A percentile compares a stretch with the other conserved stretches of the same genome.
Evolutionary conservation across 2,888 invertebrate genomes (phyloP).

Genomic region (Steinernema carpocapsae): DNA sequence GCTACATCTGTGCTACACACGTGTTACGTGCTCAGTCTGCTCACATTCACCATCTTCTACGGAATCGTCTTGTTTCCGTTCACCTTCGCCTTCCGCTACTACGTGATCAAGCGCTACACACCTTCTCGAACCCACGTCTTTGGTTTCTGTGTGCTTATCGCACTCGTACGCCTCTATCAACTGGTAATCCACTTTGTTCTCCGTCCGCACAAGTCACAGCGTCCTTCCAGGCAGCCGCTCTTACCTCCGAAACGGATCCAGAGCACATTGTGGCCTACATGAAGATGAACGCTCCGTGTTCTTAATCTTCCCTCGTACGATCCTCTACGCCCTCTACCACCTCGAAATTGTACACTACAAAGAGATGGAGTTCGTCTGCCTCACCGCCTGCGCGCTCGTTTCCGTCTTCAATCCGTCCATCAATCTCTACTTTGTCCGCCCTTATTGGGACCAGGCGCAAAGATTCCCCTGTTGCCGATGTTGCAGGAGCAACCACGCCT

Average conservation of each 20-base stretch:
- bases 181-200: background rate
- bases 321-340: background rate
- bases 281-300: background rate
- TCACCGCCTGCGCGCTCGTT: background rate
- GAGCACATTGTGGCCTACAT: background rate
- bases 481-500: too few species aligned
- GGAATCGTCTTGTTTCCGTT: background rate
- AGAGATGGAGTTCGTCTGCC: background rate
- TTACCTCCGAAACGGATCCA: background rate
- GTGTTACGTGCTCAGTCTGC: background rate
- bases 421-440: background rate
- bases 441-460: background rate
- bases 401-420: background rate
- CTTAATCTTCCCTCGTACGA: background rate
- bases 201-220: too few species aligned
- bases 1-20: too few species aligned
- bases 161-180: background rate
- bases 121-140: background rate
- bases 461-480: too few species aligned
- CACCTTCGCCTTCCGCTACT: background rate
- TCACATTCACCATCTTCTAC: background rate
- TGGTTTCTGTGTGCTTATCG: background rate
- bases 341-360: background rate
- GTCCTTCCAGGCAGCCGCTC: too few species aligned
- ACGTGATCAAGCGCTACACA: background rate